phyloP scores from a whole-genome alignment of 2,797 vertebrate species.

The Hoplostethus mediterraneus region DNA sequence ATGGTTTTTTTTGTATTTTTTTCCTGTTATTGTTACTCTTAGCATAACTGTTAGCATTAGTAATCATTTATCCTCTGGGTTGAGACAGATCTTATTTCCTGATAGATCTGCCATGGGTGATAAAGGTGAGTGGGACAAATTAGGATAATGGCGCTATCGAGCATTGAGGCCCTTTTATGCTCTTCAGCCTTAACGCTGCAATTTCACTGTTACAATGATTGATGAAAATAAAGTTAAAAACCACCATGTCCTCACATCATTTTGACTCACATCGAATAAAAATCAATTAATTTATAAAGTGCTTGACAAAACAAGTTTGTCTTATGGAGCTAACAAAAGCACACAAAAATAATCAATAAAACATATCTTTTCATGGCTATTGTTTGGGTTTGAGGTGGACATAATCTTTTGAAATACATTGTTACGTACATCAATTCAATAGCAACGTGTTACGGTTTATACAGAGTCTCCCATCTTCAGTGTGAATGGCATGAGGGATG shows the following conservation, averaged over 20 bases:
- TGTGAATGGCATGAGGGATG: conserved; percentile 31
- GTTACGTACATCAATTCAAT: conserved; percentile 36
- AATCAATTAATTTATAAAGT: neutral
- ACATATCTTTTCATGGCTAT: neutral
- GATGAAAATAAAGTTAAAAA: neutral
- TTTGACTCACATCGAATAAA: neutral
- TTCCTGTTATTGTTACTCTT: too few relatives aligned
- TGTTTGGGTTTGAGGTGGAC: neutral
- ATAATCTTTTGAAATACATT: neutral
- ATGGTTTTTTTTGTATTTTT: neutral
- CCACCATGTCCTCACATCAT: neutral
- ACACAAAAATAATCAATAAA: neutral
- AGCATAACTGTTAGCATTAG: neutral
- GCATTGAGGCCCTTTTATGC: neutral
- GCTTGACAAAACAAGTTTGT: neutral
- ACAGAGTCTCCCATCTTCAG: conserved; percentile 16
- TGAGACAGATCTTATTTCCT: conserved; percentile 4
- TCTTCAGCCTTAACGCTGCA: neutral
- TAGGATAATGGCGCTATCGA: conserved; percentile 22
- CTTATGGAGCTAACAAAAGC: too few relatives aligned
- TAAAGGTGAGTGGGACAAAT: neutral
- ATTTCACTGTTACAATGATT: neutral
- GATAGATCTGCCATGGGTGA: neutral
- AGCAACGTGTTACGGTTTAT: conserved; percentile 37
- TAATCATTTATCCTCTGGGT: neutral